Percentiles rank a stretch among this genome's conserved stretches.
These are phyloP conservation scores for Arenaria interpres DNA, from an alignment of 2,113 vertebrate genomes.

Conservation along the genomic window DNA sequence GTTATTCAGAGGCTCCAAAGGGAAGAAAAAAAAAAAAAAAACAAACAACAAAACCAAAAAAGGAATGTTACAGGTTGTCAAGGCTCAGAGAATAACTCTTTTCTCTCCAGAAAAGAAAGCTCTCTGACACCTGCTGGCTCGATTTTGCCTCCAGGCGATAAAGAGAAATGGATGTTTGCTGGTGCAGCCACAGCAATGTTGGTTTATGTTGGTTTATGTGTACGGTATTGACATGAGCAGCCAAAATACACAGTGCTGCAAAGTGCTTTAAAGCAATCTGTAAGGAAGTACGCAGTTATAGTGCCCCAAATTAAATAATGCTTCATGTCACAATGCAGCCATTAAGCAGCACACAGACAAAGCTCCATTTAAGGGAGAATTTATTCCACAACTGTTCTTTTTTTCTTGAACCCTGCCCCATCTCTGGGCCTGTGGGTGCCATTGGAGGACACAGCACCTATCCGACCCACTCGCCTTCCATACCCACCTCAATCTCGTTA, in stretches of 20 bases:
- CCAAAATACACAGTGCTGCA: background rate
- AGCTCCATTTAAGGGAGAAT: background rate
- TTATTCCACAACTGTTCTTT: background rate
- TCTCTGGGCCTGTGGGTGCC: accelerated
- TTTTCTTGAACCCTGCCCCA: background rate
- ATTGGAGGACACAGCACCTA: accelerated
- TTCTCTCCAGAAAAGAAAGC: background rate
- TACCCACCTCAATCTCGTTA: accelerated
- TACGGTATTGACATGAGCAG: too few relatives aligned
- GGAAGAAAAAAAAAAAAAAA: background rate
- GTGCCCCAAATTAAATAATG: background rate
- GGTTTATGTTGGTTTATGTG: background rate
- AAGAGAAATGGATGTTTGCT: background rate
- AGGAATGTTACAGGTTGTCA: background rate
- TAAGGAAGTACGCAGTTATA: background rate
- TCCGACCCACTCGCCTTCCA: accelerated
- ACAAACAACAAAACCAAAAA: background rate
- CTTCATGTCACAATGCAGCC: accelerated
- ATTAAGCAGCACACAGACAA: accelerated
- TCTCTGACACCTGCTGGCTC: background rate
- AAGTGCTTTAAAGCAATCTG: background rate
- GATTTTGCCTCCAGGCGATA: background rate
- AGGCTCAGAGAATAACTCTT: background rate
- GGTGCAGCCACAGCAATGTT: background rate
- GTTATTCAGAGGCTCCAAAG: background rate